These are phyloP conservation scores for Drosophila trichaetosa DNA, from an alignment of 2,888 invertebrate genomes.

Conservation along the genomic window DNA sequence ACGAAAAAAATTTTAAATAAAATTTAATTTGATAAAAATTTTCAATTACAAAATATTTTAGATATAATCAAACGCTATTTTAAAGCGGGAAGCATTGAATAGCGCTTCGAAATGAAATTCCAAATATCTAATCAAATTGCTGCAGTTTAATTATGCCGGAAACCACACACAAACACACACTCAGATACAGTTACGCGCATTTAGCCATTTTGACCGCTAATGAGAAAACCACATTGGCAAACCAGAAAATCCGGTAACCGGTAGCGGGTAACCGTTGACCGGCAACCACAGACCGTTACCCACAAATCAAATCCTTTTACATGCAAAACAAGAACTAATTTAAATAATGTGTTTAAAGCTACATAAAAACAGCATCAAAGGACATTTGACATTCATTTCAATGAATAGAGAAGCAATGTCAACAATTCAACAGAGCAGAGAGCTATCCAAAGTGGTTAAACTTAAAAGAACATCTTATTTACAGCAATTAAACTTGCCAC, in stretches of 20 bases:
- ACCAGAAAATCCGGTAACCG: constrained; percentile 29
- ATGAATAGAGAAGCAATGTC: constrained; percentile 27
- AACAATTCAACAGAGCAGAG: not conserved
- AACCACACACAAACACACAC: not conserved
- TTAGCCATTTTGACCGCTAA: constrained; percentile 50
- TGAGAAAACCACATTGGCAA: constrained; percentile 50
- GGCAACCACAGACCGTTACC: not conserved
- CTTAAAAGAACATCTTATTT: not conserved
- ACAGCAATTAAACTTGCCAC: not conserved
- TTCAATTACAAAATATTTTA: not conserved
- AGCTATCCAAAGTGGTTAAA: not conserved
- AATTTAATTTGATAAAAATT: not conserved
- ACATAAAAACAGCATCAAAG: constrained; percentile 17
- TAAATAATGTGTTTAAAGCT: constrained; percentile 59
- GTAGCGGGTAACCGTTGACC: constrained; percentile 9
- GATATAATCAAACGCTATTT: not conserved
- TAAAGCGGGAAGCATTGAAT: not conserved
- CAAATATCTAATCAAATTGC: constrained; percentile 27
- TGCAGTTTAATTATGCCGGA: constrained; percentile 41
- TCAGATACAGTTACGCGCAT: not conserved
- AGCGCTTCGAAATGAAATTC: constrained; percentile 7
- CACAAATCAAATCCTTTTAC: constrained; percentile 63
- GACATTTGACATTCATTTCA: constrained; percentile 43
- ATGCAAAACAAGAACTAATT: constrained; percentile 61
- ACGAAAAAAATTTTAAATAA: not conserved